Conservation (phyloP, 1,140 invertebrate genomes). For the Odontomachus brunneus region DNA sequence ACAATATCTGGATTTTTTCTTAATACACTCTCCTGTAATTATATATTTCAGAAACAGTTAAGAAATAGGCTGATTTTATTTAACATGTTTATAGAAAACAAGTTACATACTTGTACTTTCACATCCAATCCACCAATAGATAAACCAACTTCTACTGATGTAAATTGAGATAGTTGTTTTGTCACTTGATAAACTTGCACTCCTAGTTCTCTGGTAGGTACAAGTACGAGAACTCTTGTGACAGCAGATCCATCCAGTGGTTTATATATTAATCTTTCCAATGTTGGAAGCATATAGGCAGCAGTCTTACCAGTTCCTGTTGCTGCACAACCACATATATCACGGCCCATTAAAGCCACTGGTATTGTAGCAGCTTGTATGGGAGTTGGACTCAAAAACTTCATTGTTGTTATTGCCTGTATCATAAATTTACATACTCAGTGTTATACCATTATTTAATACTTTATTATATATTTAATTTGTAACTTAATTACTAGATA, state of each 20-base stretch:
- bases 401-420: conserved; percentile 93
- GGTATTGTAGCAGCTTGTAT: conserved; percentile 98
- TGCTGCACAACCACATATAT: conserved; percentile 98
- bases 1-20: conserved; percentile 97
- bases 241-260: conserved; percentile 87
- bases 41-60: conserved; percentile 41
- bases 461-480: not conserved
- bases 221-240: conserved; percentile 96
- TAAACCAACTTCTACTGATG: conserved; percentile 92
- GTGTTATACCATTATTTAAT: conserved; percentile 24
- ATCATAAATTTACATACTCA: conserved; percentile 41
- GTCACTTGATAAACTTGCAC: conserved; percentile 98
- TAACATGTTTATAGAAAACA: not conserved
- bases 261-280: conserved; percentile 96
- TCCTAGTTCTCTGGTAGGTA: conserved; percentile 98
- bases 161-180: conserved; percentile 95
- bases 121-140: conserved; percentile 97
- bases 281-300: conserved; percentile 98
- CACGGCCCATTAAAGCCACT: conserved; percentile 93
- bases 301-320: conserved; percentile 99
- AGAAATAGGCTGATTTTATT: not conserved
- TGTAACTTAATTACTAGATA: not conserved
- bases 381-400: conserved; percentile 97
- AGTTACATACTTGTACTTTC: conserved; percentile 90
- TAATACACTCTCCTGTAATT: conserved; percentile 91